Evolutionary conservation across 2,888 invertebrate species (phyloP).

Genomic region (Cephus rjabovi): DNA sequence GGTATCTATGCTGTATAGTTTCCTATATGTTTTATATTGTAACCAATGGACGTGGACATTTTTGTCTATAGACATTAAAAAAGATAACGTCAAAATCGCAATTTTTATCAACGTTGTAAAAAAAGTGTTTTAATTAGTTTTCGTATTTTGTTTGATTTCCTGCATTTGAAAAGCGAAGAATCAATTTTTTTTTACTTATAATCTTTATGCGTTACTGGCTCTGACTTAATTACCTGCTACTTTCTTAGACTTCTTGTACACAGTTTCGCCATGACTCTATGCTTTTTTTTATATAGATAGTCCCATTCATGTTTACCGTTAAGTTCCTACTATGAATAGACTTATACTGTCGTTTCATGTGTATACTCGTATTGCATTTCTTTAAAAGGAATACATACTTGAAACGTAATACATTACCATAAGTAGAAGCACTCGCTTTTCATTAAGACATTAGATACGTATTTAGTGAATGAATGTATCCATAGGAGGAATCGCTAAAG

Average conservation of each 20-base stretch:
- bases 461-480: constrained; percentile 28
- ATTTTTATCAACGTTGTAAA: background rate
- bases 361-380: background rate
- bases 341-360: background rate
- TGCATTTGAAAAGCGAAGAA: background rate
- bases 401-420: background rate
- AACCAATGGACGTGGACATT: background rate
- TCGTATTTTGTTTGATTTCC: background rate
- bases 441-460: constrained; percentile 36
- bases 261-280: background rate
- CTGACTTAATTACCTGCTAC: background rate
- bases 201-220: background rate
- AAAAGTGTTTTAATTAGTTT: background rate
- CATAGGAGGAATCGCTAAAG: background rate
- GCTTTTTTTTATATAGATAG: background rate
- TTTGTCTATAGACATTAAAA: background rate
- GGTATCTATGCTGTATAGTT: background rate
- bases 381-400: background rate
- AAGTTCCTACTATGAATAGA: background rate
- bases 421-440: constrained; percentile 28
- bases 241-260: background rate
- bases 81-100: background rate
- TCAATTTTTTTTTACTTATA: background rate
- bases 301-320: background rate
- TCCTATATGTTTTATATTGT: background rate